Percentiles rank a stretch among this genome's conserved stretches.
phyloP scores from a whole-genome alignment of 2,888 invertebrate genomes.

The Panorpa germanica region DNA sequence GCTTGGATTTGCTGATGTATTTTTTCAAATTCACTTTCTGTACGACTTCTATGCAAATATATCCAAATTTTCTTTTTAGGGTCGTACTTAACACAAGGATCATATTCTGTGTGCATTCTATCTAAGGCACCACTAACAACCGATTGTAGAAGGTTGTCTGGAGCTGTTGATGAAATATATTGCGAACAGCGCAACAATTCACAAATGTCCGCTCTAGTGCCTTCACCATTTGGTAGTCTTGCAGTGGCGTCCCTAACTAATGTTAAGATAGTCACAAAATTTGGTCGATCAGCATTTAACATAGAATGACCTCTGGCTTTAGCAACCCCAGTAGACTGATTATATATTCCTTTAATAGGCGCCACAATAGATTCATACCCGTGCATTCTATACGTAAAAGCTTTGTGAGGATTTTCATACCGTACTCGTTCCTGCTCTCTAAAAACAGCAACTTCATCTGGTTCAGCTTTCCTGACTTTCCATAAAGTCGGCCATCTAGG shows the following conservation, averaged over 20 bases:
- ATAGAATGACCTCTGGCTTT: slow-evolving; percentile 70
- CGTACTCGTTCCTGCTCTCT: slow-evolving; percentile 63
- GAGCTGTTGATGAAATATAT: slow-evolving; percentile 30
- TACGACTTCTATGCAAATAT: slow-evolving; percentile 66
- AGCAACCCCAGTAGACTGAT: slow-evolving; percentile 33
- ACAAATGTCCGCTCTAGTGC: slow-evolving; percentile 78
- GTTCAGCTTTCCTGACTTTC: slow-evolving; percentile 63
- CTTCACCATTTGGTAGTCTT: slow-evolving; percentile 85
- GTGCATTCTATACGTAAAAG: slow-evolving; percentile 78
- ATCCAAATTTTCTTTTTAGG: slow-evolving; percentile 86
- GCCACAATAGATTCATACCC: slow-evolving; percentile 72
- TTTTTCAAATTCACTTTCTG: slow-evolving; percentile 39
- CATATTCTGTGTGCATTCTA: slow-evolving; percentile 68
- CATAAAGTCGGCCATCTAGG: slow-evolving; percentile 58
- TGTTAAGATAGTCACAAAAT: slow-evolving; percentile 78
- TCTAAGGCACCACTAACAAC: slow-evolving; percentile 84
- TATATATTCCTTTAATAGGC: slow-evolving; percentile 63
- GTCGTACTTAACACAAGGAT: slow-evolving; percentile 89
- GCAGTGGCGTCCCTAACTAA: slow-evolving; percentile 89
- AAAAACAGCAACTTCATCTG: slow-evolving; percentile 58
- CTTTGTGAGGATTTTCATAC: slow-evolving; percentile 77
- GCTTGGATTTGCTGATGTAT: slow-evolving; percentile 48
- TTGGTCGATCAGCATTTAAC: slow-evolving; percentile 63
- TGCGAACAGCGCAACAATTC: slow-evolving; percentile 66
- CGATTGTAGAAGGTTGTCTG: slow-evolving; percentile 33